Conservation (phyloP, 2,797 vertebrate species). For the Coracias cyanogaster region DNA sequence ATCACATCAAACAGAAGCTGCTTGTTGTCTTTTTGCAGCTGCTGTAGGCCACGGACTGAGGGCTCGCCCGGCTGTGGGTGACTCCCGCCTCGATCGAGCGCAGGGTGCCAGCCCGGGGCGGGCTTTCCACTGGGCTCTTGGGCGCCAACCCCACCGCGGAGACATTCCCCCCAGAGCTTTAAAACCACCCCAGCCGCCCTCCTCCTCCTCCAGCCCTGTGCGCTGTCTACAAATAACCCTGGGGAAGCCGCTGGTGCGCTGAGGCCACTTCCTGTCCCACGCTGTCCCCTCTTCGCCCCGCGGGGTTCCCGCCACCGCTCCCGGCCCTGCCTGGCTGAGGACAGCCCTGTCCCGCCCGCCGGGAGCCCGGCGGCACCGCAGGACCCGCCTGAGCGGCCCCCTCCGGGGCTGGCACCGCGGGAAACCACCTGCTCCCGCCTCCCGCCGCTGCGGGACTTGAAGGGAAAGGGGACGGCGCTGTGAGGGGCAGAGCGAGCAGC, state of each 20-base stretch:
- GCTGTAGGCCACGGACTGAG: not conserved
- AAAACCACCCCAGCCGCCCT: not conserved
- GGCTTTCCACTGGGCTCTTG: not conserved
- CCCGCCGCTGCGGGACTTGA: accelerated
- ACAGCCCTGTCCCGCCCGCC: accelerated
- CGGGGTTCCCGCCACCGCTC: not conserved
- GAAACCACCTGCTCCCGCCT: not conserved
- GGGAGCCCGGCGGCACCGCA: not conserved
- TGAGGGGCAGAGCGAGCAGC: not conserved
- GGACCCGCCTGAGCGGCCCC: not conserved
- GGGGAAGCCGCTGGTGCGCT: not conserved
- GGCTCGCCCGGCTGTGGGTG: accelerated
- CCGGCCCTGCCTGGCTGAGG: not conserved
- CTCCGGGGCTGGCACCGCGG: no score
- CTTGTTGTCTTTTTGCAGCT: not conserved
- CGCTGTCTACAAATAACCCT: not conserved
- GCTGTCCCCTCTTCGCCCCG: not conserved
- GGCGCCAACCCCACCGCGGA: accelerated
- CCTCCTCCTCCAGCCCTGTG: not conserved
- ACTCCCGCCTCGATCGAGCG: accelerated
- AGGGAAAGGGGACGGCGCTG: not conserved
- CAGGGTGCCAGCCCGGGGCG: not conserved
- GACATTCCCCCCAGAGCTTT: not conserved
- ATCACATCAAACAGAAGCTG: not conserved
- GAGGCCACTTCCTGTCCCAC: not conserved